Base-by-base conservation (phyloP, 2,797 vertebrate genomes). In the Brachyrhaphis roseni region DNA sequence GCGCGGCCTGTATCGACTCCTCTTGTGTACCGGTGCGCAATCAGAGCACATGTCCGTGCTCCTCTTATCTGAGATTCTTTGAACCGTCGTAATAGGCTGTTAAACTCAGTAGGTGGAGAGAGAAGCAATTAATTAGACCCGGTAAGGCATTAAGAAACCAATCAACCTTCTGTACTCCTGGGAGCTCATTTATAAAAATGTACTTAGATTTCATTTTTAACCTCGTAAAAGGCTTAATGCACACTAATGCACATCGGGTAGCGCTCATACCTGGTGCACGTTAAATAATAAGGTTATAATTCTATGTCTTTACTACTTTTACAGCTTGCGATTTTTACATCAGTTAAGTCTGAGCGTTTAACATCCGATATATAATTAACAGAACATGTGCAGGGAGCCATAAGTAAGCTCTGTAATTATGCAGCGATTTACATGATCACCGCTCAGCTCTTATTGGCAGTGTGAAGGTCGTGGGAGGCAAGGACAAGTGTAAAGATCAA, bases 111-210 rank as follows among this genome's bases (percentile, higher is more conserved):
- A 81, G 75, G 47, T 82, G 82, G 80, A 90, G 64, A 78, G 84
- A 83, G 78, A 81, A 83, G 81, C 82, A 84, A 87, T 91, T 91
- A 93, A 93, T 94, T 93, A 92, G 83, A 88, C 72, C 46, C 68
- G 82, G 83, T 90, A 89, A 90, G 89, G 87, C 79, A 86, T 80
- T 87, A 84, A 79, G 79, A 90, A 90, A 89, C 82, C 84, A 87
- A 90, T 87, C 78, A 89, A 57, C 75, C 89, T 77, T 47, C n/a
- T 28, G 77, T 8, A 43, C 86, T 73, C 66, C 78, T 43, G 79
- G 76, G 87, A 86, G n/a, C 82, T 87, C 62, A 75, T 91, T 91
- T 89, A 81, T 83, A 76, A 88, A 90, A 84, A 79, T 78, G 45
- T 78, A 81, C 77, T 78, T 78, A 36, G 57, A 74, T 82, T 85